These are phyloP conservation scores for Ctenoplectra terminalis DNA, from an alignment of 1,140 invertebrate species.

Conservation along the genomic window DNA sequence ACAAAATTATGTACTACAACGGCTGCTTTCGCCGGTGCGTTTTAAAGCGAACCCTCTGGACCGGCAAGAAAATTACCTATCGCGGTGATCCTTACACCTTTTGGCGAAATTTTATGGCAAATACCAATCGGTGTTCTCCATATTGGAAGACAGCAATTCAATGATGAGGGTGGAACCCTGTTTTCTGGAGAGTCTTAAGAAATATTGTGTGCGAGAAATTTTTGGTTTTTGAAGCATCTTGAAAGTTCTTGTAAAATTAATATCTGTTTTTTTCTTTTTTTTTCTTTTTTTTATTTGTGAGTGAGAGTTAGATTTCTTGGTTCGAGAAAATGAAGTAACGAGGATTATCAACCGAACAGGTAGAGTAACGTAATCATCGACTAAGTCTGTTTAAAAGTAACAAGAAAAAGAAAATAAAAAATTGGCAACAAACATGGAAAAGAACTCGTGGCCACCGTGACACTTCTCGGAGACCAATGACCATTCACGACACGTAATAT, in stretches of 20 bases:
- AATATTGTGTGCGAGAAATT: too few relatives aligned
- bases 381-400: too few relatives aligned
- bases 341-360: too few relatives aligned
- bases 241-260: too few relatives aligned
- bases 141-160: not conserved
- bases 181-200: not conserved
- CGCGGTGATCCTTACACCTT: not conserved
- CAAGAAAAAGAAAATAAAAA: not conserved
- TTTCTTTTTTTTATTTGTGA: too few relatives aligned
- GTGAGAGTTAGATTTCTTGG: too few relatives aligned
- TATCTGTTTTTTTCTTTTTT: too few relatives aligned
- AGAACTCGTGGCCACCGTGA: not conserved
- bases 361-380: too few relatives aligned
- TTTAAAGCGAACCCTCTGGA: slow-evolving; percentile 26
- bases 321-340: too few relatives aligned
- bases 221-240: too few relatives aligned
- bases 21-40: slow-evolving; percentile 34
- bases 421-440: not conserved
- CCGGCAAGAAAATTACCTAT: slow-evolving; percentile 36
- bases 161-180: not conserved
- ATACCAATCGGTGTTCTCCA: not conserved
- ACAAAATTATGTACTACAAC: slow-evolving; percentile 63
- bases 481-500: slow-evolving; percentile 62
- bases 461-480: not conserved
- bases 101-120: not conserved